These are phyloP conservation scores for Heliopora coerulea DNA, from an alignment of 92 coral and sea anemone genomes.

Conservation along the genomic window DNA sequence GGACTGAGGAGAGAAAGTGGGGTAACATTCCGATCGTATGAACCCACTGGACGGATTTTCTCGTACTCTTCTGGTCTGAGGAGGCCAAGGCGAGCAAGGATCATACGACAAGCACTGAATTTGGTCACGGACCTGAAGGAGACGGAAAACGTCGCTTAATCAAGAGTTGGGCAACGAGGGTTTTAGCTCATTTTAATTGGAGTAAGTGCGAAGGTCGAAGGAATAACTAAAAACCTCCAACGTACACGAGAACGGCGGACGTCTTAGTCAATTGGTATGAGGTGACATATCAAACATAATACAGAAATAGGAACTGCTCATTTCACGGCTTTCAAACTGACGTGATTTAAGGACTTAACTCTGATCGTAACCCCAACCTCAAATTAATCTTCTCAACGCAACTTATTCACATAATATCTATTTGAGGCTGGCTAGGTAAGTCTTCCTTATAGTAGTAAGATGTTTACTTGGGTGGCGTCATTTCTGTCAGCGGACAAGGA, in stretches of 20 bases:
- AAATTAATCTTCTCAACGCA: too few relatives aligned
- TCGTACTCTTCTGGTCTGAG: slow-evolving; percentile 74
- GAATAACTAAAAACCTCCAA: too few relatives aligned
- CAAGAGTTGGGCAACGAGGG: background rate
- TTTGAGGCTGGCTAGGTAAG: too few relatives aligned
- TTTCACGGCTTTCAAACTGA: too few relatives aligned
- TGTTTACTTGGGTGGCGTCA: slow-evolving; percentile 84
- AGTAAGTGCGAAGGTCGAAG: background rate
- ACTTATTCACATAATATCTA: too few relatives aligned
- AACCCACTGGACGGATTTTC: slow-evolving; percentile 79
- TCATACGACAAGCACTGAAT: slow-evolving; percentile 76
- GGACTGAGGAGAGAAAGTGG: slow-evolving; percentile 70
- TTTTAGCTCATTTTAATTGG: background rate
- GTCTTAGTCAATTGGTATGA: too few relatives aligned
- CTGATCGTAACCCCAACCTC: too few relatives aligned
- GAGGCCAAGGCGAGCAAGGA: slow-evolving; percentile 83
- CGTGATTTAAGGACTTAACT: too few relatives aligned
- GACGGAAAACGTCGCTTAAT: background rate
- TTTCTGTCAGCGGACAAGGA: slow-evolving; percentile 77
- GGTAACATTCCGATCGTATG: slow-evolving; percentile 60
- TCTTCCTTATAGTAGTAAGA: too few relatives aligned
- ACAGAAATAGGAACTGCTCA: too few relatives aligned
- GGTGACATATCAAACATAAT: too few relatives aligned
- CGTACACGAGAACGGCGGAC: too few relatives aligned
- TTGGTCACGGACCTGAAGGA: slow-evolving; percentile 67